Conservation (phyloP, 92 coral and sea anemone genomes). For the Meandrina meandrites region DNA sequence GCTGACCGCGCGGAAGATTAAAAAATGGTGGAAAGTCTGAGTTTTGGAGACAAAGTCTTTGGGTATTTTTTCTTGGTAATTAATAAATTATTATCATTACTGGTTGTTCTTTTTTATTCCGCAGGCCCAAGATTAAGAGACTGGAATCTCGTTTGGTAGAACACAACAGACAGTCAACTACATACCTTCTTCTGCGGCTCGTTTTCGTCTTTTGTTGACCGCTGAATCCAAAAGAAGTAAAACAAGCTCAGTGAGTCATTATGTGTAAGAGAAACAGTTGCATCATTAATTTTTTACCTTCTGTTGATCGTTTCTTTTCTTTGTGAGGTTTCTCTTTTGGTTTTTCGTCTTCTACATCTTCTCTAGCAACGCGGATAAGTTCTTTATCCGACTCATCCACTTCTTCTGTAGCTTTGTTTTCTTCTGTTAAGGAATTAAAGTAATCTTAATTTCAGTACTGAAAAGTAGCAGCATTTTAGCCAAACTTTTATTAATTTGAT, state of each 20-base stretch:
- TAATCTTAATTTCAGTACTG: background rate
- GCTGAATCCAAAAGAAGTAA: background rate
- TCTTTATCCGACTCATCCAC: conserved; percentile 87
- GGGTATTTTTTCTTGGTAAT: too few relatives aligned
- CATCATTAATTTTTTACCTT: conserved; percentile 28
- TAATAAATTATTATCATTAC: too few relatives aligned
- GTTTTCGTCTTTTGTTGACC: conserved; percentile 51
- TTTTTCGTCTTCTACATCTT: conserved; percentile 87
- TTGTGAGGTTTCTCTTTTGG: conserved; percentile 53
- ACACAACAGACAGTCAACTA: background rate
- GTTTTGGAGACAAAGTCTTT: too few relatives aligned
- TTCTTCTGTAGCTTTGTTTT: conserved; percentile 7
- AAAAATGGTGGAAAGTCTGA: background rate
- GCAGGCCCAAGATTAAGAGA: too few relatives aligned
- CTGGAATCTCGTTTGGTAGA: too few relatives aligned
- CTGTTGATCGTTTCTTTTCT: conserved; percentile 65
- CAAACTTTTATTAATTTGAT: background rate
- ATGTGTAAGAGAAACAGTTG: background rate
- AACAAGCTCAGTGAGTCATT: background rate
- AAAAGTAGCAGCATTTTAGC: background rate
- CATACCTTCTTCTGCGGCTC: conserved; percentile 57
- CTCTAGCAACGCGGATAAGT: conserved; percentile 86
- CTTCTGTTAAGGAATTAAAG: background rate
- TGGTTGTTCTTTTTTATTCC: too few relatives aligned
- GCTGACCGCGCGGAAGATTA: too few relatives aligned